Evolutionary conservation across 2,113 vertebrate species (phyloP), one percentile per base, ranked within the genome.

Genomic region (Ursus arctos): DNA sequence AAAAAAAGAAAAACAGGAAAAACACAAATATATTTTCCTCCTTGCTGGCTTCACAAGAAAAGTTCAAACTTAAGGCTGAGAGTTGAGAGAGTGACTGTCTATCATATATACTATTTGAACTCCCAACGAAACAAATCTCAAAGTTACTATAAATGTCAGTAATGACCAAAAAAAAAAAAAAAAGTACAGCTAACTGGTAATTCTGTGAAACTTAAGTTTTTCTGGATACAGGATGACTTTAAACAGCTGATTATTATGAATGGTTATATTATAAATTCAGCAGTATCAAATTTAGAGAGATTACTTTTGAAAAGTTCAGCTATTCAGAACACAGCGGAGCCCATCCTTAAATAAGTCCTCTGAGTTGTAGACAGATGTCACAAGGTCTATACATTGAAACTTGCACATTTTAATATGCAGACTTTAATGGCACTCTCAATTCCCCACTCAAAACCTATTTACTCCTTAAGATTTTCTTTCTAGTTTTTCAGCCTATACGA

Each of bases 231-330:
- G 61, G 26, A 72, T 33, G 33, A 33, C n/a, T 90, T 95, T 87
- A 85, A 93, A 76, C 1, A 85, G 49, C 10, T 84, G n/a, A 40
- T 81, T 88, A 57, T 28, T 87, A 7, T 57, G 92, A 88, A 31
- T 71, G 24, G 22, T 28, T 53, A 84, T 61, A 83, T 79, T 96
- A 13, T 84, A 97, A 88, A 93, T 82, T 85, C 24, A 91, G 85
- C 65, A 93, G 47, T 51, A 76, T 57, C 55, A 26, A 51, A 90
- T 63, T 74, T 63, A 89, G 59, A 82, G 28, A 4, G 51, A 97
- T 95, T 76, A 43, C 33, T 81, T 86, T 82, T 89, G 47, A 55
- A 55, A 92, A 95, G 65, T 84, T 93, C 36, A 72, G 36, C 26
- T 93, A 33, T 88, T 61, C 24, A 59, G 59, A 91, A 97, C 12